Conservation (phyloP, 2,797 vertebrate species). For the Monodelphis domestica region DNA sequence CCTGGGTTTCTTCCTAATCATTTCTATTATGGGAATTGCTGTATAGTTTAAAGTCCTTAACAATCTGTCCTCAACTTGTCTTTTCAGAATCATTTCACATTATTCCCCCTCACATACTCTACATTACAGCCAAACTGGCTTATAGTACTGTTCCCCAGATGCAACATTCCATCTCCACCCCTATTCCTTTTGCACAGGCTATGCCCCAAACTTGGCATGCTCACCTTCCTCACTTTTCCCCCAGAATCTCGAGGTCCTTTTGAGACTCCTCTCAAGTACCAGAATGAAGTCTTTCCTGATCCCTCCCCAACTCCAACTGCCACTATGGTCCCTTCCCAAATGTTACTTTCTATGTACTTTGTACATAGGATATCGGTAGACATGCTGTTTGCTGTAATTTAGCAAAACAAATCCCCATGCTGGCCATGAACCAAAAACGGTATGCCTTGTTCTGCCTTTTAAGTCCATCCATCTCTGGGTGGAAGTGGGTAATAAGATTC, state of each 20-base stretch:
- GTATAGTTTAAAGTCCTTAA: not conserved
- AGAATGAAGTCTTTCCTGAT: not conserved
- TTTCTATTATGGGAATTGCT: too few species aligned
- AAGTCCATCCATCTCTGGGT: too few species aligned
- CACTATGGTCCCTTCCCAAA: not conserved
- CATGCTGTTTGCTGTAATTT: not conserved
- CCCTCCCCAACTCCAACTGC: not conserved
- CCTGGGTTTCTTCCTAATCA: not conserved
- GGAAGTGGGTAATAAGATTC: too few species aligned
- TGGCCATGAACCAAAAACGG: too few species aligned
- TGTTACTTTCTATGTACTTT: not conserved
- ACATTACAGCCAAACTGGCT: not conserved
- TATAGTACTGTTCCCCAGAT: too few species aligned
- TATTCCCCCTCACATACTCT: not conserved
- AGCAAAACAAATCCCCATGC: too few species aligned
- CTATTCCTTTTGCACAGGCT: not conserved
- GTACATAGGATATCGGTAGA: not conserved
- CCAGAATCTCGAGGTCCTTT: not conserved
- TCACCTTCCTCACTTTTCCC: not conserved
- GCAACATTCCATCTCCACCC: not conserved
- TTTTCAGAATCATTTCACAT: not conserved
- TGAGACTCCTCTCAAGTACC: not conserved
- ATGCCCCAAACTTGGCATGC: not conserved
- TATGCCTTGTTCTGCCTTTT: too few species aligned
- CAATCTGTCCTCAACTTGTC: not conserved